Evolutionary conservation across 2,888 invertebrate species (phyloP), one percentile per base, ranked within the genome.

Genomic region (Drosophila yooni): DNA sequence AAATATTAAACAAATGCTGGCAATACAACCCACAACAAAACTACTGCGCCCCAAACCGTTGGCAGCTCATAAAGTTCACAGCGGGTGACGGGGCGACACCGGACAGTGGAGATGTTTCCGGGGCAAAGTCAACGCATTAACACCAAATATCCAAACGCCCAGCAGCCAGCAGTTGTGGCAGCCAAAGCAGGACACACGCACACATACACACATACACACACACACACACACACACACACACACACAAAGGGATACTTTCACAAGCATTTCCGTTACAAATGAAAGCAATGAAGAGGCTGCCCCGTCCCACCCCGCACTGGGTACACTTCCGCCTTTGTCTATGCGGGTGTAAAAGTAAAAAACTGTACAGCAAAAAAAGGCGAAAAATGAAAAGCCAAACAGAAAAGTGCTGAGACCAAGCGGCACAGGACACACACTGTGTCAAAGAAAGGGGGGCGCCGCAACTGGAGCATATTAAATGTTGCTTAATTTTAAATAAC

Each of bases 231-330:
- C 25, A 48, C 53, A 54, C 31, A 27, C 43, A 18, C 61, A 57
- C 51, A 70, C 40, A 70, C 50, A 79, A 74, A 75, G 79, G 89
- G 89, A 87, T 82, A 88, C 77, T 87, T 88, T 89, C 81, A 82
- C 81, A 89, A 89, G 81, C 90, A 88, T 88, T 87, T 87, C 87
- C 87, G 87, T 73, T 89, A 89, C 89, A 86, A 86, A 86, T 86
- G 85, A 89, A 86, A 84, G 89, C 87, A 83, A 86, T 83, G 82
- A 81, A 81, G 56, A 75, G 79, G 40, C 59, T 53, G 48, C 51
- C 48, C 36, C 33, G 21, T 18, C 40, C 6, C 51, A 54, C 68
- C 27, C 52, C 62, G 62, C 69, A 79, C 51, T 66, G 74, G 78
- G 74, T 74, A 82, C 81, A 89, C 83, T 88, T 89, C 89, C 87